Percentiles rank a stretch among this genome's conserved stretches.
These are phyloP conservation scores for Darevskia mixta DNA, from an alignment of 2,797 vertebrate species.

Conservation along the genomic window DNA sequence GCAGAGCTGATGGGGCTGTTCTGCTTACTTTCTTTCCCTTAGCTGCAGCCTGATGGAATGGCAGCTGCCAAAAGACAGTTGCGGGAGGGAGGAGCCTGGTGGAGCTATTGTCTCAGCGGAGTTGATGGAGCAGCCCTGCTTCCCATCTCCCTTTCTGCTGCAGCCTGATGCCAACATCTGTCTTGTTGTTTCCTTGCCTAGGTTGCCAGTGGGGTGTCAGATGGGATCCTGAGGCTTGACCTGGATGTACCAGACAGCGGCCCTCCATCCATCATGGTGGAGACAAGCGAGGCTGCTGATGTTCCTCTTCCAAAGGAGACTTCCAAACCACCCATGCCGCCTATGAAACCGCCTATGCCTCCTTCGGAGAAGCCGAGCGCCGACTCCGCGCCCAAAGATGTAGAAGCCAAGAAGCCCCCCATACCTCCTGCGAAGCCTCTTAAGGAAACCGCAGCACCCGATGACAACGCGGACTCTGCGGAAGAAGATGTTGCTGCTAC, in stretches of 20 bases:
- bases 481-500: conserved; percentile 31
- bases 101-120: not conserved
- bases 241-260: conserved; percentile 83
- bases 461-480: conserved; percentile 45
- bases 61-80: too few species aligned
- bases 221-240: conserved; percentile 88
- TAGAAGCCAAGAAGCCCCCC: conserved; percentile 52
- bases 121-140: not conserved
- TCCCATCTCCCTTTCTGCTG: not conserved
- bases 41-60: too few species aligned
- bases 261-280: conserved; percentile 73
- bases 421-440: conserved; percentile 77
- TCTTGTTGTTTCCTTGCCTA: conserved; percentile 63
- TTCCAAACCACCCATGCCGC: conserved; percentile 76
- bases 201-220: conserved; percentile 87
- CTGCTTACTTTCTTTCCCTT: too few species aligned
- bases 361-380: conserved; percentile 65
- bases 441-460: conserved; percentile 55
- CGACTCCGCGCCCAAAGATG: conserved; percentile 15
- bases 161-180: not conserved
- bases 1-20: too few species aligned
- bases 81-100: not conserved
- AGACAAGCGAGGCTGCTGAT: conserved; percentile 57
- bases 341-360: conserved; percentile 70
- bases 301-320: conserved; percentile 68